phyloP scores from a whole-genome alignment of 2,797 vertebrate species.

The Cottoperca gobio region DNA sequence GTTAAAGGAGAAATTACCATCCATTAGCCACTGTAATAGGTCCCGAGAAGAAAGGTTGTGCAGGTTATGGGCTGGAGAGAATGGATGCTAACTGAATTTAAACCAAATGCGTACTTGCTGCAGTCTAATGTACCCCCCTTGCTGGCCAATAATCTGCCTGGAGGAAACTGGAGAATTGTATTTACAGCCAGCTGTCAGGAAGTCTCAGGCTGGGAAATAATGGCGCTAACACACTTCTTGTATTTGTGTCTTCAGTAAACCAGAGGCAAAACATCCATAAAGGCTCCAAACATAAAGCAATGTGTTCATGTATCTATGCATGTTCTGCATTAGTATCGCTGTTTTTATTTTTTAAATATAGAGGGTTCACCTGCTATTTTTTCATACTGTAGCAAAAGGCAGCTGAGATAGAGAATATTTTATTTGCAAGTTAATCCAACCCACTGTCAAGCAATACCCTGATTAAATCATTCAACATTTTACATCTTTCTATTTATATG shows the following conservation, averaged over 20 bases:
- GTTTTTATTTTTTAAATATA: background rate
- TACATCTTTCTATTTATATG: conserved; percentile 24
- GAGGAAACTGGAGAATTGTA: conserved; percentile 31
- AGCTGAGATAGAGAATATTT: background rate
- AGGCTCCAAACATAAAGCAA: background rate
- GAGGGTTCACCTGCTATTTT: background rate
- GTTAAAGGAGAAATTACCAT: conserved; percentile 12
- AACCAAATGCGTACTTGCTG: conserved; percentile 47
- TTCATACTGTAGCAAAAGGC: background rate
- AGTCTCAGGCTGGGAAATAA: conserved; percentile 38
- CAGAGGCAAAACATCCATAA: background rate
- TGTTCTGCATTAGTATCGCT: background rate
- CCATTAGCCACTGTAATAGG: conserved; percentile 13
- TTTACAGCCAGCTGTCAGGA: conserved; percentile 50
- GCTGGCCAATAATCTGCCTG: conserved; percentile 38
- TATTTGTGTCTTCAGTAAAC: conserved; percentile 19
- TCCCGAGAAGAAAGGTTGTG: conserved; percentile 16
- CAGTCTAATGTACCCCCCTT: conserved; percentile 45
- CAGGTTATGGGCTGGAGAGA: conserved; percentile 9
- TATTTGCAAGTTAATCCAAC: background rate
- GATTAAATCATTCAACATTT: conserved; percentile 29
- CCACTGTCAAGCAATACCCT: conserved; percentile 3
- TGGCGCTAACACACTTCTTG: conserved; percentile 26
- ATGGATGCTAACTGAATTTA: conserved; percentile 50
- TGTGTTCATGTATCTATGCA: background rate